A percentile compares a stretch with the other conserved stretches of the same genome.
Conservation (phyloP, 2,797 vertebrate species). For the Emys orbicularis region DNA sequence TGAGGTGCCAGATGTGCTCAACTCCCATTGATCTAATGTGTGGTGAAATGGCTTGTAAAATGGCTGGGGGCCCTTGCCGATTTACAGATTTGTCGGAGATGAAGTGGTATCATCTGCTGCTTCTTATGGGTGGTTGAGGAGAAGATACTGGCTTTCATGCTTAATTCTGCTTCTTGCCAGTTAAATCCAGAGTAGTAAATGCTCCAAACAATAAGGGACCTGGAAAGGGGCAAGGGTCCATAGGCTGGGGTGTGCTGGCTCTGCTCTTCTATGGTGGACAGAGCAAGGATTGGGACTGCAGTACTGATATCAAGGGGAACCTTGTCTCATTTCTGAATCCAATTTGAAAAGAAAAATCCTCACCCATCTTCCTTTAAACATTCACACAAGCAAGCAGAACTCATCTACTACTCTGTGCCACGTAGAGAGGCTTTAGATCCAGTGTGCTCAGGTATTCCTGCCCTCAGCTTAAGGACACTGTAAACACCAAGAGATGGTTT, state of each 20-base stretch:
- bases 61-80: not conserved
- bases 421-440: not conserved
- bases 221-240: not conserved
- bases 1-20: not conserved
- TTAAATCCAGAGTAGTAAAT: not conserved
- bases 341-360: not conserved
- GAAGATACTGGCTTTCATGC: not conserved
- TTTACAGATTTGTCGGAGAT: not conserved
- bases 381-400: not conserved
- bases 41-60: not conserved
- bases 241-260: not conserved
- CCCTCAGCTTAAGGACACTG: not conserved
- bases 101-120: not conserved
- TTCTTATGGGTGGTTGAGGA: not conserved
- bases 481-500: not conserved
- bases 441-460: not conserved
- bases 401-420: not conserved
- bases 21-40: not conserved
- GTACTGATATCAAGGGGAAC: not conserved
- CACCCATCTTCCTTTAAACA: conserved; percentile 5
- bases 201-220: not conserved
- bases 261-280: not conserved
- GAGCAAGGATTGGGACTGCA: not conserved
- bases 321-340: not conserved
- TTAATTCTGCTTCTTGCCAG: not conserved